phyloP scores from a whole-genome alignment of 2,888 invertebrate genomes.

The Drosophila multiciliata region DNA sequence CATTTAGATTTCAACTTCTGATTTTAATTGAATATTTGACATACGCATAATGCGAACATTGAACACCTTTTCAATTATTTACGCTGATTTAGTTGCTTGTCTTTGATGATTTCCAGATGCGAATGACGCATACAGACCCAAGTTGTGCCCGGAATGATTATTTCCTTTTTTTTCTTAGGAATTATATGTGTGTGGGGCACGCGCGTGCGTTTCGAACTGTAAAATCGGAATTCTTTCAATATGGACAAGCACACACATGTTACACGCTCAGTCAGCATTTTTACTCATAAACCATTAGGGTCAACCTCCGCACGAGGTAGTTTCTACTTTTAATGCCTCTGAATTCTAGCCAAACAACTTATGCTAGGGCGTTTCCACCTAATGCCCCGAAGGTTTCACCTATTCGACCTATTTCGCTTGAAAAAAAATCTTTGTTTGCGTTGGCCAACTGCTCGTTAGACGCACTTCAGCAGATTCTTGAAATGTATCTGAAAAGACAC shows the following conservation, averaged over 20 bases:
- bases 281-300: constrained; percentile 12
- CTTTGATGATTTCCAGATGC: constrained; percentile 33
- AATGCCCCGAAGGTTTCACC: constrained; percentile 26
- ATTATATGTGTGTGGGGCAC: constrained; percentile 2
- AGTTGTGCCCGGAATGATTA: constrained; percentile 4
- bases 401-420: background rate
- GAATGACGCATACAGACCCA: constrained; percentile 7
- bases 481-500: constrained; percentile 7
- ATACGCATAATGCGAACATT: constrained; percentile 41
- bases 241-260: background rate
- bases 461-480: constrained; percentile 9
- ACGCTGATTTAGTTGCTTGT: constrained; percentile 43
- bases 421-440: constrained; percentile 13
- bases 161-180: background rate
- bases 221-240: constrained; percentile 45
- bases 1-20: background rate
- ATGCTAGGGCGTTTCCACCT: background rate
- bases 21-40: constrained; percentile 26
- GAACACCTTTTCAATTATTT: constrained; percentile 49
- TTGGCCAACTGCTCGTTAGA: constrained; percentile 31
- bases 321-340: constrained; percentile 12
- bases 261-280: background rate
- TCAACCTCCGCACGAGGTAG: constrained; percentile 20
- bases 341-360: constrained; percentile 1
- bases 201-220: constrained; percentile 48